Percentiles rank a stretch among this genome's conserved stretches.
These are phyloP conservation scores for Anser brachyrhynchus DNA, from an alignment of 2,113 vertebrate species.

Conservation along the genomic window DNA sequence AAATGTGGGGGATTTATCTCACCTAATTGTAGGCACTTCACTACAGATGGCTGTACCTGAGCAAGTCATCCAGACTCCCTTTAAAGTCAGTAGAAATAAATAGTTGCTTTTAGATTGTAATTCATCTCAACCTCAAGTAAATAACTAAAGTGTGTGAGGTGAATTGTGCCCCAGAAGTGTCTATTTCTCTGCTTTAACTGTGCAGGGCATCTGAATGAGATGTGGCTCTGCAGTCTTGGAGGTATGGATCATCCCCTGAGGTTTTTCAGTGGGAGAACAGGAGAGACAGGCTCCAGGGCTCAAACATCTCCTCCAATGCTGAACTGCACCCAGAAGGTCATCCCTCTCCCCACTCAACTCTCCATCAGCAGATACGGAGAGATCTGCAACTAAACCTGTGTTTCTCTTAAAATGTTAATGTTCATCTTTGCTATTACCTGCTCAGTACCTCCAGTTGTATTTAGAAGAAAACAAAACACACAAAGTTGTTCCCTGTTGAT, in stretches of 20 bases:
- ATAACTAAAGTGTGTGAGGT: background rate
- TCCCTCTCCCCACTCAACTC: background rate
- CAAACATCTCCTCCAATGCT: background rate
- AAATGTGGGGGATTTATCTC: background rate
- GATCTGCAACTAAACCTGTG: background rate
- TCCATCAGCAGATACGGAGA: background rate
- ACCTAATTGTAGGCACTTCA: background rate
- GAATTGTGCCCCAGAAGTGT: background rate
- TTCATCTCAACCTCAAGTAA: background rate
- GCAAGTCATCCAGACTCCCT: background rate
- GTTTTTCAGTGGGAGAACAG: background rate
- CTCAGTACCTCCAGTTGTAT: background rate
- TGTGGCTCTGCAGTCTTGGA: background rate
- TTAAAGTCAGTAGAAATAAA: background rate
- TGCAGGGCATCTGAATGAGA: background rate
- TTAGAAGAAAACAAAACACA: background rate
- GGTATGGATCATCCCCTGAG: background rate
- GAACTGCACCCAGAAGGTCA: background rate
- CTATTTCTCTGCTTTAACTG: background rate
- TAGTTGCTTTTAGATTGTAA: background rate
- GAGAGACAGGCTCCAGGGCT: background rate
- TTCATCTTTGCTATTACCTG: background rate
- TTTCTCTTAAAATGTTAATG: background rate
- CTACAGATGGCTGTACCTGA: background rate
- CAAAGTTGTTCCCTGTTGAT: accelerated